Evolutionary conservation across 2,888 invertebrate species (phyloP).

Genomic region (Mythimna lalbum): DNA sequence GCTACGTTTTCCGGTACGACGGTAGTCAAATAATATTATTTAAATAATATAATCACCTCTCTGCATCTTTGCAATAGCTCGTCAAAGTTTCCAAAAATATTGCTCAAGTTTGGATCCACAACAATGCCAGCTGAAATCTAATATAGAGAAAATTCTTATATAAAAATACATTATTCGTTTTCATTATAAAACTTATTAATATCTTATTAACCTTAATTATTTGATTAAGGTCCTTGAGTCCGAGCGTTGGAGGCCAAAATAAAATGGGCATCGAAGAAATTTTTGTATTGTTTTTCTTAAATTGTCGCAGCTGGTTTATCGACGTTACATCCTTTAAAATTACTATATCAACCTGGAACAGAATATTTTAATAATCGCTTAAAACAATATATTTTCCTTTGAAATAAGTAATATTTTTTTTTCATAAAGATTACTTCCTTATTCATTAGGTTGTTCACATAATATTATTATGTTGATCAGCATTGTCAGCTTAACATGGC

Average conservation of each 20-base stretch:
- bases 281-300: constrained; percentile 62
- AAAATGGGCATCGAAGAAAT: constrained; percentile 67
- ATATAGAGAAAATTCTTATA: constrained; percentile 45
- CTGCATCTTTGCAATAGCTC: constrained; percentile 53
- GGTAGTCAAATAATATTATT: too few species aligned
- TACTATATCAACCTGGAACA: constrained; percentile 68
- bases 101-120: constrained; percentile 59
- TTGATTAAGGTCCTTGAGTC: constrained; percentile 67
- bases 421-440: too few species aligned
- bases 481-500: neutral
- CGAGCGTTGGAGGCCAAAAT: constrained; percentile 64
- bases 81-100: constrained; percentile 39
- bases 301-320: constrained; percentile 61
- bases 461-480: neutral
- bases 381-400: neutral
- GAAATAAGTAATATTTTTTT: neutral
- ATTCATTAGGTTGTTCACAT: too few species aligned
- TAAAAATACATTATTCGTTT: constrained; percentile 51
- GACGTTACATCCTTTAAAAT: constrained; percentile 69
- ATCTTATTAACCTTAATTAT: constrained; percentile 72
- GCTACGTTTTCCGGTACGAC: too few species aligned
- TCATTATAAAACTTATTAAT: constrained; percentile 58
- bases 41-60: constrained; percentile 50
- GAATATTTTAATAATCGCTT: constrained; percentile 29
- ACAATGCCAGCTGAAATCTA: constrained; percentile 73